Percentiles rank a stretch among this genome's conserved stretches.
phyloP scores from a whole-genome alignment of 2,113 vertebrate genomes.

The Smithornis capensis region DNA sequence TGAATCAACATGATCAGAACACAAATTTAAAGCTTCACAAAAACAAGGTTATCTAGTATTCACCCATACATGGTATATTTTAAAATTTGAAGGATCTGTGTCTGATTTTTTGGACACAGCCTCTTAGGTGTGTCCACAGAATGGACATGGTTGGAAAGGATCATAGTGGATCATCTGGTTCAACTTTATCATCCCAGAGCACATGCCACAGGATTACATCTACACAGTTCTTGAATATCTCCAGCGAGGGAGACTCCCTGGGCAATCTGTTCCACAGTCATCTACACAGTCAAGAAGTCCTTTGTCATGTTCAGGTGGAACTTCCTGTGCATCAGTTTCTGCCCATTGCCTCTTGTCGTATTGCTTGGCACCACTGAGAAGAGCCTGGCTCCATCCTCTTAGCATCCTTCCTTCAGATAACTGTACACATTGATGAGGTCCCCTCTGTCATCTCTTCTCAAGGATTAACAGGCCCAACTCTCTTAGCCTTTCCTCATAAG shows the following conservation, averaged over 20 bases:
- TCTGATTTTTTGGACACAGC: not conserved
- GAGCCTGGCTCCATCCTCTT: not conserved
- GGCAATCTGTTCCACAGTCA: not conserved
- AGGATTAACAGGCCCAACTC: not conserved
- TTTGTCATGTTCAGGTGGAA: not conserved
- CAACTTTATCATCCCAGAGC: not conserved
- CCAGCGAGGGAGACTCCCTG: not conserved
- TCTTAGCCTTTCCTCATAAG: not conserved
- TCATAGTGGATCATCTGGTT: not conserved
- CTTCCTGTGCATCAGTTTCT: not conserved
- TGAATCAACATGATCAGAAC: not conserved
- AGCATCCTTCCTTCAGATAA: fast-evolving
- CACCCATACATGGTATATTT: not conserved
- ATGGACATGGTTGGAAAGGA: fast-evolving
- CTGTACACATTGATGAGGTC: not conserved
- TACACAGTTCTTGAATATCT: not conserved
- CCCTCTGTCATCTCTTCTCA: too few relatives aligned
- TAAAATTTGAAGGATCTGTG: not conserved
- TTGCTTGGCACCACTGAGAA: not conserved
- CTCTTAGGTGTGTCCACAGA: not conserved
- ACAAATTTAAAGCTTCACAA: not conserved
- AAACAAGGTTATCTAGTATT: not conserved
- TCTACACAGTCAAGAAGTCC: not conserved
- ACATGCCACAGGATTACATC: not conserved
- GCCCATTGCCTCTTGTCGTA: not conserved